phyloP scores from a whole-genome alignment of 92 coral and sea anemone genomes.

The Diadumene lineata region DNA sequence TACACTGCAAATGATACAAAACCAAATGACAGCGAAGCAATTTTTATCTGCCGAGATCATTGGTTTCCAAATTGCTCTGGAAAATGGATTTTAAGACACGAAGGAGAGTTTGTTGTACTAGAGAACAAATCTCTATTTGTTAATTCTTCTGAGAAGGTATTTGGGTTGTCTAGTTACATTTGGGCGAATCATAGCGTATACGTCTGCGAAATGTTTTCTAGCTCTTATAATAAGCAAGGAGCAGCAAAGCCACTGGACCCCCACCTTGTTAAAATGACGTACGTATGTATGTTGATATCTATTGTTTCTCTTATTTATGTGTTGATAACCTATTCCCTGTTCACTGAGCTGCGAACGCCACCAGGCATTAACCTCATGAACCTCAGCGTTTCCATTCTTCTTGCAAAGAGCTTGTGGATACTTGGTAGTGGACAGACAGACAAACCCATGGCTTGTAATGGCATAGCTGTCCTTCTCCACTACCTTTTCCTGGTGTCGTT shows the following conservation, averaged over 20 bases:
- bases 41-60: conserved; percentile 38
- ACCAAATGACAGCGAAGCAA: conserved; percentile 17
- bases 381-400: conserved; percentile 33
- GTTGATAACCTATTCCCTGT: conserved; percentile 54
- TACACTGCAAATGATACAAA: conserved; percentile 7
- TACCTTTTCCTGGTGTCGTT: conserved; percentile 51
- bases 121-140: conserved; percentile 40
- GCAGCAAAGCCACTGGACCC: background rate
- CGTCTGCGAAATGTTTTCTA: conserved; percentile 24
- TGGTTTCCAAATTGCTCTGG: conserved; percentile 26
- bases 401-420: conserved; percentile 46
- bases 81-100: conserved; percentile 5
- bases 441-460: conserved; percentile 33
- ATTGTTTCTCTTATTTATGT: conserved; percentile 24
- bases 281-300: conserved; percentile 35
- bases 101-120: conserved; percentile 23
- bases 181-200: conserved; percentile 14
- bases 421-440: conserved; percentile 36
- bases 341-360: conserved; percentile 62
- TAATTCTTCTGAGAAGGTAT: conserved; percentile 27
- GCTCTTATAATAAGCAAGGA: background rate
- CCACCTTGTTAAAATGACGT: background rate
- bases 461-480: conserved; percentile 48
- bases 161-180: conserved; percentile 18
- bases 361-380: conserved; percentile 64